Percentiles rank a stretch among this genome's conserved stretches.
Evolutionary conservation across 2,888 invertebrate genomes (phyloP).

Genomic region (Seladonia tumulorum): DNA sequence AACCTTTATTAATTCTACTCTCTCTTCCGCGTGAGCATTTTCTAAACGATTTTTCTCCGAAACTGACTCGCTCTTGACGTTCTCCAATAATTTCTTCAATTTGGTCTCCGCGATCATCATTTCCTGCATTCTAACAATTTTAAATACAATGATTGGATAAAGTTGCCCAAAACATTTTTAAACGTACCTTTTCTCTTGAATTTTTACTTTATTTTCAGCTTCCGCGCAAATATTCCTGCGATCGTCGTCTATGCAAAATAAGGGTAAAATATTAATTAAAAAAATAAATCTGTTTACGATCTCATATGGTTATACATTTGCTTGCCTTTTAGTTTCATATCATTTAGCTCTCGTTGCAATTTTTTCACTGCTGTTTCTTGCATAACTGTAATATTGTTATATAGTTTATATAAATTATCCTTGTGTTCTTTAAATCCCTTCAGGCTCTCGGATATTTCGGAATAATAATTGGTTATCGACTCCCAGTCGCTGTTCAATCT

Average conservation of each 20-base stretch:
- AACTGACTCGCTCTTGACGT: constrained; percentile 18
- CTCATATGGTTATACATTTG: not conserved
- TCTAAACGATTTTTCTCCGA: constrained; percentile 46
- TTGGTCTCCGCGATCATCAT: constrained; percentile 23
- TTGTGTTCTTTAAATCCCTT: constrained; percentile 65
- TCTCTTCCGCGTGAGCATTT: constrained; percentile 52
- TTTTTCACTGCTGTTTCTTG: constrained; percentile 48
- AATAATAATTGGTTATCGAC: constrained; percentile 70
- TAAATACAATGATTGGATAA: not conserved
- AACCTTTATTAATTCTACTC: constrained; percentile 52
- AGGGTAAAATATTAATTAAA: not conserved
- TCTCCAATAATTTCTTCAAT: constrained; percentile 47
- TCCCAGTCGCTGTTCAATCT: constrained; percentile 69
- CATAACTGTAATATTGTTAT: constrained; percentile 56
- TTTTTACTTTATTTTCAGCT: constrained; percentile 37
- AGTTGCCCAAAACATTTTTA: not conserved
- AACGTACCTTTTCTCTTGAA: constrained; percentile 61
- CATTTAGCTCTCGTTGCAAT: constrained; percentile 34
- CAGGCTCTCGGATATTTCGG: constrained; percentile 68
- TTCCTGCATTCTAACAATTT: constrained; percentile 37
- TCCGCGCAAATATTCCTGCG: constrained; percentile 20
- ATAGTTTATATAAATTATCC: constrained; percentile 62
- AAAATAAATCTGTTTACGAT: not conserved
- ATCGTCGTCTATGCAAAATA: constrained; percentile 25
- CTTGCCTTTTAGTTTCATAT: constrained; percentile 39